Base-by-base conservation (phyloP, 2,113 vertebrate genomes). In the Dicerorhinus sumatrensis region DNA sequence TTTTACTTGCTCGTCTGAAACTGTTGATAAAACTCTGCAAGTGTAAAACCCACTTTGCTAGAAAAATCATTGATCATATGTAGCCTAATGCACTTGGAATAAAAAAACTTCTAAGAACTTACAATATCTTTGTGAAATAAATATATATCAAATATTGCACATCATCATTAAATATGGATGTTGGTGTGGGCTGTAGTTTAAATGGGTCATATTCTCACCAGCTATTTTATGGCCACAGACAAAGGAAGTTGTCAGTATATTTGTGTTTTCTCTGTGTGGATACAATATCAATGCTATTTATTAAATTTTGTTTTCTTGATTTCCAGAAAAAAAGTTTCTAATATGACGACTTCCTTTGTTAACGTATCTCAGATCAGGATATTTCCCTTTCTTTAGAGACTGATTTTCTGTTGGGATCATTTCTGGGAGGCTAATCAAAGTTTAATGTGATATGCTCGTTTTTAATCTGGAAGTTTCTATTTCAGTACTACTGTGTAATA, bases 361-460 rank as follows among this genome's bases (percentile, higher is more conserved):
- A 60, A 39, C 16, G 6, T 82, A 82, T 89, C 51, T 75, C 73
- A 90, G n/a, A 92, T 90, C 4, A 46, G 6, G 46, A 77, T 48
- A 82, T 67, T 92, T 89, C 70, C 18, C 33, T 62, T 94, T 72
- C n/a, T 79, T 91, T 79, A 67, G 62, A 86, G 75, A 92, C 60
- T 86, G 5, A 39, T 60, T 69, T 84, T 89, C 36, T 63, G 33
- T 72, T 70, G 67, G 16, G 7, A 54, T 92, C 3, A 36, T 58
- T 93, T 96, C 18, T 67, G 51, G 54, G 23, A 83, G n/a, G 7
- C 23, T 84, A 48, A 27, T 92, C 70, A 75, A 90, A 88, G 6
- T 48, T 90, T 88, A 83, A 84, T 63, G 31, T 12, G 27, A 48
- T 58, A 33, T 69, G 58, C 3, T 69, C 25, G 9, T 87, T 97